Base-by-base conservation (phyloP, 30 jellyfish, hydroid and myxozoan species). In the Aurelia aurita region DNA sequence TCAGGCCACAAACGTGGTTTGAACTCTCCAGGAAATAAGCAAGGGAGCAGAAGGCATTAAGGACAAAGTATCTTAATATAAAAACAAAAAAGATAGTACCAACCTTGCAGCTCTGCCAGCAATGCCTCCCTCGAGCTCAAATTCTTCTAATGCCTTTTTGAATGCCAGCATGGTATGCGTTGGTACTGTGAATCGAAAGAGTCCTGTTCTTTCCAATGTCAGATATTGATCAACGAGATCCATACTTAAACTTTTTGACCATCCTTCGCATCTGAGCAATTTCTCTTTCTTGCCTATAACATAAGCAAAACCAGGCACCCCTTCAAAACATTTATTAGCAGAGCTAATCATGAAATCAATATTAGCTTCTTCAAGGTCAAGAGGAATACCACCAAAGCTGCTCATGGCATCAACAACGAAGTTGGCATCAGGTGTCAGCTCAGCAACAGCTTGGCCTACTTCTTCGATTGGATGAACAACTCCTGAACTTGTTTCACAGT, bases 401-500 rank as follows among this genome's bases (percentile, higher is more conserved):
- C 99, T 95, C 99, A 95, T 95, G 12, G 99, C 99, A 61, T 95
- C 99, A 61, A 95, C 98, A 69, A 95, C 79, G 75, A 89, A 90
- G 21, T 89, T 69, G 25, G 97, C 98, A 39, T 93, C 72, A 16
- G 98, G 98, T 31, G 68, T 59, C 20, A 79, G 31, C 63, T 83
- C 87, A 28, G 82, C 91, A 8, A 95, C 92, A 0, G 95, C 82
- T 59, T 67, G 66, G 82, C 94, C 99, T 20, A 89, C 97, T 73
- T 95, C 97, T 46, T 95, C 96, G 26, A 95, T 86, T 21, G 98
- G 99, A 60, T 95, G 97, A 19, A 95, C 76, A 16, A 95, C 97
- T 60, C 99, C 99, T 14, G 99, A 84, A 51, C 94, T 84, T 20
- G 99, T 95, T 74, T 95, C 99, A 51, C 99, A 95, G 69, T 95